These are phyloP conservation scores for Drosophila sechellia DNA, from an alignment of 1,140 invertebrate genomes.

Conservation along the genomic window DNA sequence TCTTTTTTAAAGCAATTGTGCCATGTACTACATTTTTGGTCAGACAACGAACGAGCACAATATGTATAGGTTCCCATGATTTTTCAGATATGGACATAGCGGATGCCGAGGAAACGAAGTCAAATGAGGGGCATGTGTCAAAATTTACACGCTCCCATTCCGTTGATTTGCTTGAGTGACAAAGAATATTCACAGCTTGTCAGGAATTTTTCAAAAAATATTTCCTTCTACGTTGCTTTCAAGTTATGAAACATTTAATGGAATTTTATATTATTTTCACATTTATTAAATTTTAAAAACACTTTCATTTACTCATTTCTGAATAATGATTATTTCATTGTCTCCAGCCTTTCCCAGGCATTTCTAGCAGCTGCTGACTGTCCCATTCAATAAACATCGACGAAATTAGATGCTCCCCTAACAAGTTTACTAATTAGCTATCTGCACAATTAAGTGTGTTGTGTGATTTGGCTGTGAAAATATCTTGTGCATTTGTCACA, in stretches of 20 bases:
- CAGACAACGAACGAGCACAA: slow-evolving; percentile 53
- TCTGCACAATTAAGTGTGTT: slow-evolving; percentile 37
- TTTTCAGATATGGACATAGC: slow-evolving; percentile 3
- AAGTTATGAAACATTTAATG: not conserved
- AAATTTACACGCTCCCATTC: slow-evolving; percentile 77
- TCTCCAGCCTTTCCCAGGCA: not conserved
- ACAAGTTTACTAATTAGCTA: slow-evolving; percentile 26
- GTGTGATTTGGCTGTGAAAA: slow-evolving; percentile 38
- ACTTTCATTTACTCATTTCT: not conserved
- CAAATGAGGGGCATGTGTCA: slow-evolving; percentile 72
- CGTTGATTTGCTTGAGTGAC: slow-evolving; percentile 64
- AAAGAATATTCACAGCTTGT: slow-evolving; percentile 45
- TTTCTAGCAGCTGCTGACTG: slow-evolving; percentile 3
- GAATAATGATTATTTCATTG: not conserved
- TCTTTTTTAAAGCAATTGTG: slow-evolving; percentile 49
- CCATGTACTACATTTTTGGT: slow-evolving; percentile 60
- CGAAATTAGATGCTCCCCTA: slow-evolving; percentile 12
- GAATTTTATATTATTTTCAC: not conserved
- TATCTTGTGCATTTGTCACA: slow-evolving; percentile 69
- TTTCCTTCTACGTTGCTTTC: not conserved
- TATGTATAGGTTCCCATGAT: slow-evolving; percentile 49
- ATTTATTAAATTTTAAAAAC: no score
- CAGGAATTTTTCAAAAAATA: slow-evolving; percentile 17
- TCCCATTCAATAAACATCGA: slow-evolving; percentile 25
- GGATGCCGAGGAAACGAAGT: slow-evolving; percentile 18